Evolutionary conservation across 2,797 vertebrate species (phyloP).

Genomic region (Apogon talboti): DNA sequence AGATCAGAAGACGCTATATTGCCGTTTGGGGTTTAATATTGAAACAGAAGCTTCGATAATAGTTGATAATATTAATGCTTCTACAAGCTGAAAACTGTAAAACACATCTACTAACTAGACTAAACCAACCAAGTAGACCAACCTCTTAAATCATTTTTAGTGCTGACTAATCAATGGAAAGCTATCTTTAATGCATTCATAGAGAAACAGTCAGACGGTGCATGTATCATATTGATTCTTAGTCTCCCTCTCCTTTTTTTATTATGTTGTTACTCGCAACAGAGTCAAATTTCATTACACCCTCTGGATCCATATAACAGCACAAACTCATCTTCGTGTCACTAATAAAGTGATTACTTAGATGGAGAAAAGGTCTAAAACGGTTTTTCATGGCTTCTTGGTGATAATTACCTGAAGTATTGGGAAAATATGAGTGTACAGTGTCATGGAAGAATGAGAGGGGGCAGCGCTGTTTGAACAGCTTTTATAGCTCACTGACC

Average conservation of each 20-base stretch:
- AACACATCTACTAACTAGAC: no score
- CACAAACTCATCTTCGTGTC: constrained; percentile 86
- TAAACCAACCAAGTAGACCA: no score
- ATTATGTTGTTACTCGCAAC: constrained; percentile 78
- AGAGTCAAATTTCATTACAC: constrained; percentile 88
- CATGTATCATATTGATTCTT: constrained; percentile 65
- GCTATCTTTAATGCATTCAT: constrained; percentile 17
- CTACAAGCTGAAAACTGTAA: no score
- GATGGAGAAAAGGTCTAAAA: constrained; percentile 75
- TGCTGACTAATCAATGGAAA: constrained; percentile 33
- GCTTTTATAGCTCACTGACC: constrained; percentile 77
- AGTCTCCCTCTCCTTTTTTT: constrained; percentile 58
- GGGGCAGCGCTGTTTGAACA: constrained; percentile 55
- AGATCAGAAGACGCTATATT: not conserved
- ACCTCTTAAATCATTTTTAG: not conserved
- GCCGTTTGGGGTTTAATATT: not conserved
- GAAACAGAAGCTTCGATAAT: not conserved
- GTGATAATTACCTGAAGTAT: constrained; percentile 76
- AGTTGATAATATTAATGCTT: no score
- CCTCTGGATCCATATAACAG: constrained; percentile 86
- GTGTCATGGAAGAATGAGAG: constrained; percentile 52
- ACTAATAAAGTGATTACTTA: constrained; percentile 84
- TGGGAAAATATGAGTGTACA: constrained; percentile 76
- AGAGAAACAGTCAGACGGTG: constrained; percentile 31
- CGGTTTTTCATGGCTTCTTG: constrained; percentile 70